These are phyloP conservation scores for Zophobas atratus DNA, from an alignment of 1,140 invertebrate genomes.

Conservation along the genomic window DNA sequence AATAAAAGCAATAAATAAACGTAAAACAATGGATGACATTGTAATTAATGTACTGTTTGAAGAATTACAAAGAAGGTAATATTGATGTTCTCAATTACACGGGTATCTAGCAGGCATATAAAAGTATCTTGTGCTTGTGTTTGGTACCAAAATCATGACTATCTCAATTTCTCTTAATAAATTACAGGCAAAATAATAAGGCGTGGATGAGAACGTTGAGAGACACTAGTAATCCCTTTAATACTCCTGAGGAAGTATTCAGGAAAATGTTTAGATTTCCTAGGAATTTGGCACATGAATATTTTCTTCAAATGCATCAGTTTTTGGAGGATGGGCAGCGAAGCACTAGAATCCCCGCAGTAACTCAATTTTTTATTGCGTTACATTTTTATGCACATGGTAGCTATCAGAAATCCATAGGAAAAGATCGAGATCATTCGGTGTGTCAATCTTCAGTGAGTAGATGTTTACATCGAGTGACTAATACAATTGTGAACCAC, in stretches of 20 bases:
- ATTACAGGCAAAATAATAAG: no score
- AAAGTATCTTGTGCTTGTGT: no score
- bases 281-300: neutral
- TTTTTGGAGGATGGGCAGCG: neutral
- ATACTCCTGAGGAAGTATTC: neutral
- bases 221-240: constrained; percentile 17
- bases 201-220: neutral
- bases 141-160: no score
- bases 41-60: no score
- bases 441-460: constrained; percentile 1
- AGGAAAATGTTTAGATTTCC: constrained; percentile 12
- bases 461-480: constrained; percentile 5
- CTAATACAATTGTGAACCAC: neutral
- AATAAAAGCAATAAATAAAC: no score
- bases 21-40: no score
- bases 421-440: neutral
- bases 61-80: no score
- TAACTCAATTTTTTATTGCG: neutral
- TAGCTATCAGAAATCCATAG: constrained; percentile 20
- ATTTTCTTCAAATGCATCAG: constrained; percentile 2
- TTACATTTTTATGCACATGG: constrained; percentile 12
- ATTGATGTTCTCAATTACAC: no score
- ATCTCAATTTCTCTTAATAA: no score
- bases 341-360: neutral
- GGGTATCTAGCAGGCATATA: no score